Percentiles rank a stretch among this genome's conserved stretches.
Conservation (phyloP, 2,113 vertebrate species). For the Cochlearius cochlearius region DNA sequence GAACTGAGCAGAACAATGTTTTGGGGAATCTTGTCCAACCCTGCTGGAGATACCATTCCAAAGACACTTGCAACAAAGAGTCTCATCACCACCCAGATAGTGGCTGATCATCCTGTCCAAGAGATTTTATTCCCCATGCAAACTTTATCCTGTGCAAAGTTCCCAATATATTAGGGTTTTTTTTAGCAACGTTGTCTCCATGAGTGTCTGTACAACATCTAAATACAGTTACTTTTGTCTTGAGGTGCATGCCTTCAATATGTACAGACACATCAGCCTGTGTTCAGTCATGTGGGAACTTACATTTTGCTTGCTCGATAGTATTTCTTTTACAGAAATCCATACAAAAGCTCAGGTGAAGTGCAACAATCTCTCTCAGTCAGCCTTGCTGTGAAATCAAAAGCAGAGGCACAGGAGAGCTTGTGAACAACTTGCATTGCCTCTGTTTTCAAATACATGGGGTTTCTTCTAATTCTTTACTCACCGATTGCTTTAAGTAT, state of each 20-base stretch:
- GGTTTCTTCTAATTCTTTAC: not conserved
- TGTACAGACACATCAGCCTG: not conserved
- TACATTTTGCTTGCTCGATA: not conserved
- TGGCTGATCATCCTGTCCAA: not conserved
- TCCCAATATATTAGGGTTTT: rapidly evolving
- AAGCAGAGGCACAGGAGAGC: not conserved
- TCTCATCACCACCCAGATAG: not conserved
- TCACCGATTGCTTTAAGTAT: not conserved
- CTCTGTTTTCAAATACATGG: not conserved
- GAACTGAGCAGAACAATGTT: not conserved
- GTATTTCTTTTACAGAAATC: not conserved
- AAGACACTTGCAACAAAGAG: not conserved
- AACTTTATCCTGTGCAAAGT: not conserved
- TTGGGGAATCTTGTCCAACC: not conserved
- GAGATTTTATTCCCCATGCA: not conserved
- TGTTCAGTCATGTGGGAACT: not conserved
- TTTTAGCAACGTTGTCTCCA: not conserved
- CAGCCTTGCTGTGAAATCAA: not conserved
- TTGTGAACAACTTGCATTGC: not conserved
- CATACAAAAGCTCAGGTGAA: not conserved
- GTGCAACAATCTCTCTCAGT: not conserved
- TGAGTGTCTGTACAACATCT: not conserved
- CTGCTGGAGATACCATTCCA: not conserved
- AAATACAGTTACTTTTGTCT: not conserved
- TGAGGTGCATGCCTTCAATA: not conserved